A percentile compares a stretch with the other conserved stretches of the same genome.
phyloP scores from a whole-genome alignment of 1,140 invertebrate species.

The Radopholus similis region DNA sequence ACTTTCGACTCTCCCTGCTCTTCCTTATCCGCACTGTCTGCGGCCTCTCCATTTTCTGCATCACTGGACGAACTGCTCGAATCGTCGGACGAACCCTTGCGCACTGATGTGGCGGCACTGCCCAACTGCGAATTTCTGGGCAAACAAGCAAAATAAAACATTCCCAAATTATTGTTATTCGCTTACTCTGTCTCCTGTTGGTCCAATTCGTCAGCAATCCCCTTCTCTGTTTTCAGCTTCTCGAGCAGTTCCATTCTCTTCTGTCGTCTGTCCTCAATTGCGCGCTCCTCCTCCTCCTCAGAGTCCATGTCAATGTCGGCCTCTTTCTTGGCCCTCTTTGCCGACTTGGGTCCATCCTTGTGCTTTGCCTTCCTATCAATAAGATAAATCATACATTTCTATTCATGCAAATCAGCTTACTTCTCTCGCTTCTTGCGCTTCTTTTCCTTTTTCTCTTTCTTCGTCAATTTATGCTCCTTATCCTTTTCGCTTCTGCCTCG shows the following conservation, averaged over 20 bases:
- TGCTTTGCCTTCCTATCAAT: not conserved
- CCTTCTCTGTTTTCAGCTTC: slow-evolving; percentile 19
- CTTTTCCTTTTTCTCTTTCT: slow-evolving; percentile 66
- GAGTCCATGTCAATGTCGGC: slow-evolving; percentile 3
- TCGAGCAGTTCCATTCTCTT: slow-evolving; percentile 23
- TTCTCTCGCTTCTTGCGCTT: slow-evolving; percentile 64
- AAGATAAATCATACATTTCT: not conserved
- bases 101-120: not conserved
- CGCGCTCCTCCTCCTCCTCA: slow-evolving; percentile 26
- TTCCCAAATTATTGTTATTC: not conserved
- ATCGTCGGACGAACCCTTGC: not conserved
- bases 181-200: not conserved
- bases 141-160: slow-evolving; percentile 4
- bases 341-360: not conserved
- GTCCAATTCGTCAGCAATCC: not conserved
- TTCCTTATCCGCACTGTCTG: not conserved
- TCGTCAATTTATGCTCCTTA: slow-evolving; percentile 33
- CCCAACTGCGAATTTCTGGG: not conserved
- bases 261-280: slow-evolving; percentile 27
- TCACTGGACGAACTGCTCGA: slow-evolving; percentile 1
- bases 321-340: not conserved
- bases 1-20: slow-evolving; percentile 1
- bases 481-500: no score
- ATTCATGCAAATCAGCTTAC: slow-evolving; percentile 71
- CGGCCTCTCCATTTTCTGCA: not conserved